Evolutionary conservation across 2,797 vertebrate genomes (phyloP).

Genomic region (Rousettus madagascariensis): DNA sequence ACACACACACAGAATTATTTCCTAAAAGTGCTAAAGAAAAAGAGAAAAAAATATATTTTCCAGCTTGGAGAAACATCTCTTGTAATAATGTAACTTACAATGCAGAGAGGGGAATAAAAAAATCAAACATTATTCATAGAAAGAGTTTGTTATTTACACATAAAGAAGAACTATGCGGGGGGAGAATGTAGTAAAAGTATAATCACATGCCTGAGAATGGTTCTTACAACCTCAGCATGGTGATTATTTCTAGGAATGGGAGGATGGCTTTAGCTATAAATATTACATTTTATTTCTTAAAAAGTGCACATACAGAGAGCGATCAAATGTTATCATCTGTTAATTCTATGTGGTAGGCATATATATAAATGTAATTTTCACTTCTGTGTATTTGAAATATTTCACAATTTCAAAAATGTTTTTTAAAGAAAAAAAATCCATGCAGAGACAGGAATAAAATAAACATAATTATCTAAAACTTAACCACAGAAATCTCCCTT

Average conservation of each 20-base stretch:
- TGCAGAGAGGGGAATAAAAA: slow-evolving; percentile 9
- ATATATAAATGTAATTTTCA: background rate
- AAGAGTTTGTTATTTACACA: slow-evolving; percentile 11
- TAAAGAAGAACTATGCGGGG: background rate
- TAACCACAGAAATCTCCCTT: background rate
- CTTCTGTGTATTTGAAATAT: background rate
- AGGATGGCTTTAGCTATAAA: background rate
- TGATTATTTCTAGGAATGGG: background rate
- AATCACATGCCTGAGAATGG: background rate
- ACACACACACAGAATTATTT: background rate
- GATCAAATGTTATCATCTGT: background rate
- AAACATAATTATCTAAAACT: background rate
- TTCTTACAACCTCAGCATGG: background rate
- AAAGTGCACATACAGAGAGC: background rate
- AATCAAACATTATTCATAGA: background rate
- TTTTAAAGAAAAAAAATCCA: slow-evolving; percentile 25
- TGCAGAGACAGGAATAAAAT: background rate
- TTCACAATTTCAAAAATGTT: background rate
- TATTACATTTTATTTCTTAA: slow-evolving; percentile 10
- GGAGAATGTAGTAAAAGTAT: background rate
- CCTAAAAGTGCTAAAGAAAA: background rate
- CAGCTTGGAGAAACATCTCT: background rate
- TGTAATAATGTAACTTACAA: slow-evolving; percentile 4
- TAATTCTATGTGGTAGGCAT: background rate
- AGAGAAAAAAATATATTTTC: background rate